Conservation (phyloP, 2,113 vertebrate species). For the Pachycephala philippinensis region DNA sequence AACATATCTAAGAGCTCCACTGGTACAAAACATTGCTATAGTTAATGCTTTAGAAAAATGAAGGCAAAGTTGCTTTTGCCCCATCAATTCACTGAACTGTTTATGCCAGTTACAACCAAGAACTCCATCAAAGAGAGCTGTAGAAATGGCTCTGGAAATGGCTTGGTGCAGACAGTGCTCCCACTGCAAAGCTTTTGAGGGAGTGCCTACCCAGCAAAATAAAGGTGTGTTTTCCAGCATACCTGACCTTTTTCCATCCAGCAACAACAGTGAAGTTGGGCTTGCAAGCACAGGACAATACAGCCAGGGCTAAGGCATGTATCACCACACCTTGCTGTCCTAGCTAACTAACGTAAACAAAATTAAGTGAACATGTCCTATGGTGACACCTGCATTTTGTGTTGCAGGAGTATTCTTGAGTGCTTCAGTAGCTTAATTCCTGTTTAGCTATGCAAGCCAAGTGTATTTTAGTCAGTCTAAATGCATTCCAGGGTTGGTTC, state of each 20-base stretch:
- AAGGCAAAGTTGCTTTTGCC: neutral
- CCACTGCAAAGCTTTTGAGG: neutral
- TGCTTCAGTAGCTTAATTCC: neutral
- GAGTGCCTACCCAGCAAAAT: neutral
- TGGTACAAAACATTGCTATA: neutral
- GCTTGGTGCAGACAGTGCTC: neutral
- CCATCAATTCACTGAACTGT: neutral
- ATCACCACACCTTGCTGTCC: neutral
- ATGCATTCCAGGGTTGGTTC: neutral
- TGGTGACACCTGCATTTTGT: neutral
- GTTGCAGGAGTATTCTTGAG: neutral
- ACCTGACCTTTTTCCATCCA: neutral
- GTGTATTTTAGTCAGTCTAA: neutral
- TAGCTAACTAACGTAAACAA: neutral
- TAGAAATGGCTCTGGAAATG: neutral
- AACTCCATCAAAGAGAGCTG: neutral
- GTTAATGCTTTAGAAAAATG: neutral
- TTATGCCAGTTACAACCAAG: neutral
- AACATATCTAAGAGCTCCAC: neutral
- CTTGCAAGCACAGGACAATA: neutral
- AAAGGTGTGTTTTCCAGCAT: neutral
- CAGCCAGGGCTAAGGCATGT: neutral
- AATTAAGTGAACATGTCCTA: neutral
- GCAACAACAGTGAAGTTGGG: neutral
- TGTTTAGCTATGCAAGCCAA: neutral